phyloP scores from a whole-genome alignment of 2,888 invertebrate genomes.

The Oegoconia quadripuncta region DNA sequence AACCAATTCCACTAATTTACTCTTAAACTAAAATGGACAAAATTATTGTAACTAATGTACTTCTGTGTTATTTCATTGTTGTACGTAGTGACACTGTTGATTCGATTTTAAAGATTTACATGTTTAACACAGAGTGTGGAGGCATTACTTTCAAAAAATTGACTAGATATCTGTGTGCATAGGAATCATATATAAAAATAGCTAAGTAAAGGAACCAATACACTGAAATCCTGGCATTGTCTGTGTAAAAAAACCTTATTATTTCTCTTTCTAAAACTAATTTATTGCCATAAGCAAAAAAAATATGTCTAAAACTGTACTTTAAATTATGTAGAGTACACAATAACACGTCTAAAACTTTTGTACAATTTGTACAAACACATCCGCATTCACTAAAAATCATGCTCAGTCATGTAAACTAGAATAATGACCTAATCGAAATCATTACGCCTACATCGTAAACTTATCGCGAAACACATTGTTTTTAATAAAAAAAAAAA shows the following conservation, averaged over 20 bases:
- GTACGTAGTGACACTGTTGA: neutral
- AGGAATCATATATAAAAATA: conserved; percentile 74
- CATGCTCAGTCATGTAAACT: conserved; percentile 60
- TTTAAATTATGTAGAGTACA: conserved; percentile 70
- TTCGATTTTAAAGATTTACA: conserved; percentile 33
- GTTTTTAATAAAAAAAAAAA: conserved; percentile 33
- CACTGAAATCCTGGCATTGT: conserved; percentile 68
- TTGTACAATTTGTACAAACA: conserved; percentile 74
- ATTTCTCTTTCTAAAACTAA: too few species aligned
- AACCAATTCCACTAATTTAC: conserved; percentile 61
- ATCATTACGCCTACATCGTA: conserved; percentile 38
- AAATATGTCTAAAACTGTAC: conserved; percentile 64
- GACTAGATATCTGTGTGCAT: conserved; percentile 78
- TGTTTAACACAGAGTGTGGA: conserved; percentile 58
- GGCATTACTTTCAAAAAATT: conserved; percentile 76
- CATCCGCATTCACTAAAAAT: conserved; percentile 48
- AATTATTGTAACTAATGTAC: conserved; percentile 58
- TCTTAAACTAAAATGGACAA: conserved; percentile 68
- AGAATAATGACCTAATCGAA: conserved; percentile 40
- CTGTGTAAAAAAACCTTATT: conserved; percentile 56
- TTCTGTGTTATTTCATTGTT: conserved; percentile 43
- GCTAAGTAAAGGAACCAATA: conserved; percentile 76
- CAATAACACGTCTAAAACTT: conserved; percentile 61
- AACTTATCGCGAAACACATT: conserved; percentile 34
- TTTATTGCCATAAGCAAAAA: conserved; percentile 66